These are phyloP conservation scores for Rhinichthys osculus DNA, from an alignment of 2,797 vertebrate species.

Conservation along the genomic window DNA sequence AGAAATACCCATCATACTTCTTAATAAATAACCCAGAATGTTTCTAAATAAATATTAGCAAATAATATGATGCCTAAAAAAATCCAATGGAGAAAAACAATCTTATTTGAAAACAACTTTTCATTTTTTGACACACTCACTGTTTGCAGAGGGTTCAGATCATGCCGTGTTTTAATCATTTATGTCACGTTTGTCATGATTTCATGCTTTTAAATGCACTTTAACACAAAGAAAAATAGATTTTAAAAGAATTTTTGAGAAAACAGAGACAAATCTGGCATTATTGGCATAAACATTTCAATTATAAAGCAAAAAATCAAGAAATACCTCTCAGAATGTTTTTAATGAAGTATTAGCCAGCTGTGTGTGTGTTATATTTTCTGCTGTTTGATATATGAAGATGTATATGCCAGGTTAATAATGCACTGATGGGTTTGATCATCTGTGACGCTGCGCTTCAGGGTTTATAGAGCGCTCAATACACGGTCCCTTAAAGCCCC, in stretches of 20 bases:
- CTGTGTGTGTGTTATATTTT: not conserved
- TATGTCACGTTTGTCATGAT: not conserved
- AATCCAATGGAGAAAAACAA: not conserved
- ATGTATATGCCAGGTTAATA: not conserved
- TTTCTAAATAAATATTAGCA: too few species aligned
- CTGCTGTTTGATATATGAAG: not conserved
- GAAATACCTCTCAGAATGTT: not conserved
- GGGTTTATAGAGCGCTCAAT: slow-evolving; percentile 75
- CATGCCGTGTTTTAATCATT: not conserved
- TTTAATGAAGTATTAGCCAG: not conserved
- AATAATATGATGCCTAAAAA: not conserved
- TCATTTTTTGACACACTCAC: not conserved
- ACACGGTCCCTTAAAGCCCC: slow-evolving; percentile 54
- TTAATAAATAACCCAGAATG: not conserved
- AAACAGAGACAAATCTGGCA: not conserved
- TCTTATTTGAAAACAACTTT: too few species aligned
- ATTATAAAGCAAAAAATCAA: too few species aligned
- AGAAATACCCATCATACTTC: not conserved
- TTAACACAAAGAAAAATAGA: not conserved
- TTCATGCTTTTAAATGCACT: not conserved
- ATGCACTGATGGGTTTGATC: slow-evolving; percentile 52
- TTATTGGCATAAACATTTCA: not conserved
- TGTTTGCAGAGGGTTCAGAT: not conserved
- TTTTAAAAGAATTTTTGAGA: not conserved
- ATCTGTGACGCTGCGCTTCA: slow-evolving; percentile 49